Evolutionary conservation across 2,888 invertebrate species (phyloP), one percentile per base, ranked within the genome.

Genomic region (Cataglyphis cursor): DNA sequence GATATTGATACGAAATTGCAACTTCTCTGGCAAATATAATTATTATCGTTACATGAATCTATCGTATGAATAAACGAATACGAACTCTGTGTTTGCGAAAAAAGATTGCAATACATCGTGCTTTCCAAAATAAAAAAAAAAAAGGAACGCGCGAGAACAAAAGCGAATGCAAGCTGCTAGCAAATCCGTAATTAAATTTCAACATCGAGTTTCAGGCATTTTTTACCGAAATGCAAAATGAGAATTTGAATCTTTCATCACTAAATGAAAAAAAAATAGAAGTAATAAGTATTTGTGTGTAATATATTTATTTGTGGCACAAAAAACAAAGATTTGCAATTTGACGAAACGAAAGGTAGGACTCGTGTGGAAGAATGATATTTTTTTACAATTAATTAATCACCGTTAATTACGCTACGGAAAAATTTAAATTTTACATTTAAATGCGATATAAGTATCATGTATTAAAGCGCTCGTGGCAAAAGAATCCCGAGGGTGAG

Each of bases 271-370:
- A 51, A 54, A 54, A 51, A 31, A 24, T 6, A 8, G 8, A 28
- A 51, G 18, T n/a, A 54, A 66, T 66, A 78, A 78, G n/a, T n/a
- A n/a, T n/a, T n/a, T n/a, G n/a, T n/a, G n/a, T 44, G 5, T 18
- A 38, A 51, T 18, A 15, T 31, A 10, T 5, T 61, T 24, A 9
- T 21, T 51, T n/a, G 28, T 57, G 18, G 3, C 24, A 28, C 24
- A 3, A 65, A 9, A 5, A 78, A 41, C 24, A 15, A 21, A 21
- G 2, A 59, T 44, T 21, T 59, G 8, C 35, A 31, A 66, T 51
- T 65, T 35, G 9, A 18, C 4, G 0, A 21, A 15, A 54, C 12
- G n/a, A 66, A 51, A 28, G 8, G 24, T 2, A 4, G 24, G 18
- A 51, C 35, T 35, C 21, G 4, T 41, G 38, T 12, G 24, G 9